phyloP scores from a whole-genome alignment of 2,797 vertebrate species.

The Cygnus olor region DNA sequence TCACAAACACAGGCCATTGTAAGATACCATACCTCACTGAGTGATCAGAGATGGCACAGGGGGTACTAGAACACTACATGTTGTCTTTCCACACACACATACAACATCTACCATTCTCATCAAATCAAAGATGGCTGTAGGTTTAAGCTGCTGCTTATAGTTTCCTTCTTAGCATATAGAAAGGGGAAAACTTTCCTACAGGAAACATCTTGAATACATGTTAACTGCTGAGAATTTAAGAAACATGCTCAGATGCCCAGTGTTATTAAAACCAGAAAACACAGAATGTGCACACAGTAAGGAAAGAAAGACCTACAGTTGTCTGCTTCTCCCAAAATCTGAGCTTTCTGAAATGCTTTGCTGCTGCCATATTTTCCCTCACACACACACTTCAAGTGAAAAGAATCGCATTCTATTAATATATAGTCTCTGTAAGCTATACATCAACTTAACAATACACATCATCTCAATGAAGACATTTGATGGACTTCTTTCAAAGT shows the following conservation, averaged over 20 bases:
- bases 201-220: neutral
- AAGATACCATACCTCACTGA: neutral
- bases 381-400: neutral
- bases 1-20: neutral
- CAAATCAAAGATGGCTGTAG: neutral
- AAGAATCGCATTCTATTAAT: slow-evolving; percentile 9
- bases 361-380: neutral
- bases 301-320: neutral
- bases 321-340: neutral
- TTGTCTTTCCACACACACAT: neutral
- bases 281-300: neutral
- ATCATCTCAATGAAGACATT: neutral
- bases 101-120: neutral
- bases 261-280: neutral
- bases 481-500: neutral
- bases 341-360: neutral
- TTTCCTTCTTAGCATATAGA: neutral
- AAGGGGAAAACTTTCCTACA: neutral
- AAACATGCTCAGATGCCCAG: neutral
- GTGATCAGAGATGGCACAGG: neutral
- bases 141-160: neutral
- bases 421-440: neutral
- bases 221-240: neutral
- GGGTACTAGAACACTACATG: neutral
- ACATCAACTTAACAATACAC: neutral